Percentiles rank a stretch among this genome's conserved stretches.
Evolutionary conservation across 2,888 invertebrate species (phyloP).

Genomic region (Zaprionus obscuricornis): DNA sequence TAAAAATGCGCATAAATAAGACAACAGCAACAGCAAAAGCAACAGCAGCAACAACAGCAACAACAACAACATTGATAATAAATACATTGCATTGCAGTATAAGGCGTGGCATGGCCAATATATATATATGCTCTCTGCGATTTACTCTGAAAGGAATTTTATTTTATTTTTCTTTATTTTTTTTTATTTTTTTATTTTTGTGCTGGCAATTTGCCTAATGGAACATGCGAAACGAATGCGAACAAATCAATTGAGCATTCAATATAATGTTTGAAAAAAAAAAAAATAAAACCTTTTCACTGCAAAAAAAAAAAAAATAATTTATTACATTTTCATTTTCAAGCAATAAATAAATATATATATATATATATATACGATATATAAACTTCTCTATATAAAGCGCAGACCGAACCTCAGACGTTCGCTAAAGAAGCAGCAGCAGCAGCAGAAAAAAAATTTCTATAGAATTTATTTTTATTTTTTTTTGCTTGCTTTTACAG

Average conservation of each 20-base stretch:
- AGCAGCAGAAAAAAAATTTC: no score
- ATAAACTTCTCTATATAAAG: no score
- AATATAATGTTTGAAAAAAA: not conserved
- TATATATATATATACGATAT: not conserved
- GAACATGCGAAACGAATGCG: conserved; percentile 33
- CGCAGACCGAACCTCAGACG: no score
- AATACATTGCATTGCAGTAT: conserved; percentile 13
- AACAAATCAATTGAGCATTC: conserved; percentile 37
- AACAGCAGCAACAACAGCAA: no score
- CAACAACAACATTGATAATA: conserved; percentile 3
- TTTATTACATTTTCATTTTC: conserved; percentile 6
- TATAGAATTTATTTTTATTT: conserved; percentile 33
- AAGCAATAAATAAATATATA: not conserved
- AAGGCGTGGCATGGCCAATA: conserved; percentile 31
- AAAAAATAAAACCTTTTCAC: not conserved
- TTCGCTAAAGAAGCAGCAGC: no score
- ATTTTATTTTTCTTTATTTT: no score
- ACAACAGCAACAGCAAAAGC: conserved; percentile 4
- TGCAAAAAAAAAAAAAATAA: conserved; percentile 8
- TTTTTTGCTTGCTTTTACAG: no score
- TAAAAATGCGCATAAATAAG: conserved; percentile 70
- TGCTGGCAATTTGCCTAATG: conserved; percentile 51
- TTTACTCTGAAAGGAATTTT: conserved; percentile 22
- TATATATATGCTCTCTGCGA: conserved; percentile 15
- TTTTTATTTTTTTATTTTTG: no score